These are phyloP conservation scores for Asobara japonica DNA, from an alignment of 1,140 invertebrate genomes.

Conservation along the genomic window DNA sequence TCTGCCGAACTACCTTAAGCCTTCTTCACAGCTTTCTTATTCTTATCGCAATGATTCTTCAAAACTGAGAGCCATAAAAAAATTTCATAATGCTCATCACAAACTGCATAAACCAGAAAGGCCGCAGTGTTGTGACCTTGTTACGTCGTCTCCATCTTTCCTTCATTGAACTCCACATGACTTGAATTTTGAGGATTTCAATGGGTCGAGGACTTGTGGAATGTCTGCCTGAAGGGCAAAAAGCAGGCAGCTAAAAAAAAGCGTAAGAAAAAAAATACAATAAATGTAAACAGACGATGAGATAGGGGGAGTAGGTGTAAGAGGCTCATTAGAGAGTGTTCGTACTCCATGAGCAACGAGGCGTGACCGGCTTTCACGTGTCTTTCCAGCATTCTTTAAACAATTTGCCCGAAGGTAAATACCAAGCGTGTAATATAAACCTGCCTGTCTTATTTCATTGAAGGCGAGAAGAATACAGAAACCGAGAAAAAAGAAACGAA, in stretches of 20 bases:
- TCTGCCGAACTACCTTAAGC: too few relatives aligned
- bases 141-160: not conserved
- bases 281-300: conserved; percentile 51
- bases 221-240: not conserved
- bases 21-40: too few relatives aligned
- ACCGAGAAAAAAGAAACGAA: too few relatives aligned
- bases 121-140: too few relatives aligned
- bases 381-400: conserved; percentile 55
- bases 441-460: too few relatives aligned
- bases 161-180: not conserved
- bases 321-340: conserved; percentile 66
- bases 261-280: conserved; percentile 49
- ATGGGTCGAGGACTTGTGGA: not conserved
- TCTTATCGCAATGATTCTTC: too few relatives aligned
- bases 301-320: conserved; percentile 58
- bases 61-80: too few relatives aligned
- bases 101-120: too few relatives aligned
- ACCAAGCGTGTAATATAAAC: not conserved
- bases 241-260: too few relatives aligned
- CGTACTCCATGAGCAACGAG: conserved; percentile 65
- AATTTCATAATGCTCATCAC: too few relatives aligned
- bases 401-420: conserved; percentile 18
- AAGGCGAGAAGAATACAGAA: too few relatives aligned
- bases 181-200: not conserved
- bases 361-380: conserved; percentile 67